Evolutionary conservation across 2,113 vertebrate species (phyloP).

Genomic region (Vanacampus margaritifer): DNA sequence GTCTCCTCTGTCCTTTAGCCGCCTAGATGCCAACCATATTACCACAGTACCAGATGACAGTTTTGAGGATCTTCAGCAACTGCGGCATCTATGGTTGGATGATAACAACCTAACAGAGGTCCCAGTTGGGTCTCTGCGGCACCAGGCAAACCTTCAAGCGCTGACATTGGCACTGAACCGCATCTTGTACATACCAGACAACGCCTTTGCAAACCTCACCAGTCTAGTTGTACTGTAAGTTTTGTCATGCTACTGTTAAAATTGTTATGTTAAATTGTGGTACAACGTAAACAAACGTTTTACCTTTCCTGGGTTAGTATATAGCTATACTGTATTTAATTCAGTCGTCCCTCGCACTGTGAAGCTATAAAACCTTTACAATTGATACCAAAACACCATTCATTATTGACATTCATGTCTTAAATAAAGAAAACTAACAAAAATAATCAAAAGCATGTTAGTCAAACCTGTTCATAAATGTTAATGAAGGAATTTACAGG

Average conservation of each 20-base stretch:
- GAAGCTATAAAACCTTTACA: background rate
- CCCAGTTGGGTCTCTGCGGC: conserved; percentile 82
- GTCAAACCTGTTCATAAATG: background rate
- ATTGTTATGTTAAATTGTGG: conserved; percentile 11
- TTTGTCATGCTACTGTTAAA: conserved; percentile 14
- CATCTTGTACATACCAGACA: conserved; percentile 87
- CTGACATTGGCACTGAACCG: conserved; percentile 92
- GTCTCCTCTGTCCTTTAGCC: conserved; percentile 63
- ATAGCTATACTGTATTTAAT: background rate
- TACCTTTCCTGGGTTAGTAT: background rate
- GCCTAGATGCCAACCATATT: conserved; percentile 95
- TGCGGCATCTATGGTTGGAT: conserved; percentile 95
- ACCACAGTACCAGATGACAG: conserved; percentile 88
- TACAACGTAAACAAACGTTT: background rate
- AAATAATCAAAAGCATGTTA: background rate
- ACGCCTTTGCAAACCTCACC: conserved; percentile 91
- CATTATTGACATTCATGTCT: background rate
- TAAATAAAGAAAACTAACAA: background rate
- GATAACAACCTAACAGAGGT: conserved; percentile 91
- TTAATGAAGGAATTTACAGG: background rate
- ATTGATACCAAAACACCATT: background rate
- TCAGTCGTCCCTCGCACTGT: background rate
- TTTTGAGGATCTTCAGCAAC: conserved; percentile 88
- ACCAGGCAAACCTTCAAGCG: conserved; percentile 89
- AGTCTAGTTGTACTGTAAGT: conserved; percentile 97